Evolutionary conservation across 2,113 vertebrate species (phyloP).

Genomic region (Sylvia atricapilla): DNA sequence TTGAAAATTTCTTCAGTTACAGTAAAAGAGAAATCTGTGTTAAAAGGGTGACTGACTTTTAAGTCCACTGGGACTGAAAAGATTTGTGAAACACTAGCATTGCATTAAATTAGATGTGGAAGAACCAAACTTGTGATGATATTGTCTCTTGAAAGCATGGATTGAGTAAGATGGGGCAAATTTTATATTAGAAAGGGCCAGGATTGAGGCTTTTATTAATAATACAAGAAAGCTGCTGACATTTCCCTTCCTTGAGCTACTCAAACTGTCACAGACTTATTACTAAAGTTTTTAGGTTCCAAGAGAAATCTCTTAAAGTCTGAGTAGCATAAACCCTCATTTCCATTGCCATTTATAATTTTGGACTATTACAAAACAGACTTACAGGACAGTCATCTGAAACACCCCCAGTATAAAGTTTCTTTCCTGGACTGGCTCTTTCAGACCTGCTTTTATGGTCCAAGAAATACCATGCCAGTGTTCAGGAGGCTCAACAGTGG

Average conservation of each 20-base stretch:
- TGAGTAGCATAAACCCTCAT: not conserved
- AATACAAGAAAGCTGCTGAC: not conserved
- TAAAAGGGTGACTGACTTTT: slow-evolving; percentile 11
- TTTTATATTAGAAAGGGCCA: not conserved
- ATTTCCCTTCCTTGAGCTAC: not conserved
- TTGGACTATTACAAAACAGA: not conserved
- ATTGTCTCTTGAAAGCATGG: not conserved
- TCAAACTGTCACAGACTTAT: not conserved
- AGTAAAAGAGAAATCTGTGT: not conserved
- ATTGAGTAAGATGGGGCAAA: not conserved
- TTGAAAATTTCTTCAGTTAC: slow-evolving; percentile 10
- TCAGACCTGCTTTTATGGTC: not conserved
- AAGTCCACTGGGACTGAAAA: not conserved
- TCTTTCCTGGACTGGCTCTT: not conserved
- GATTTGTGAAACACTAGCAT: slow-evolving; percentile 4
- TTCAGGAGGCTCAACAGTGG: not conserved
- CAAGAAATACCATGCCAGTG: not conserved
- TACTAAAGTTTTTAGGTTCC: not conserved
- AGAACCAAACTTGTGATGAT: slow-evolving; percentile 11
- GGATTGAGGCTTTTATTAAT: not conserved
- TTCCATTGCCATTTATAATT: not conserved
- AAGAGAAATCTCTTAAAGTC: not conserved
- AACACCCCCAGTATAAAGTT: not conserved
- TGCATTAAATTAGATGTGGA: slow-evolving; percentile 39
- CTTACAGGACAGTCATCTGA: not conserved